These are phyloP conservation scores for Brachionus paranguensis DNA, from an alignment of 1,140 invertebrate genomes.

Conservation along the genomic window DNA sequence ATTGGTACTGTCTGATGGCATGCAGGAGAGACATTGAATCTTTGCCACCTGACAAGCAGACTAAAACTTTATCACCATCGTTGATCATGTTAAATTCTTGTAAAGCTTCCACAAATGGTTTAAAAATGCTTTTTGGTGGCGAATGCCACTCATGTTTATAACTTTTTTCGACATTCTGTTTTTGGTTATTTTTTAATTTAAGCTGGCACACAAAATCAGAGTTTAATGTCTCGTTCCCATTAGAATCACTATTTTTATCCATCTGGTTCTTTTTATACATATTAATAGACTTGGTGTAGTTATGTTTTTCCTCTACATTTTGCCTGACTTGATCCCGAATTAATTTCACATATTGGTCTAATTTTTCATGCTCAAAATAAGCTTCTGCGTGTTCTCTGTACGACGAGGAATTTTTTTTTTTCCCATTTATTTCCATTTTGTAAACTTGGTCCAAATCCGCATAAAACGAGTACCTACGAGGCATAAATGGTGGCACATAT, in stretches of 20 bases:
- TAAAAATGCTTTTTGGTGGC: constrained; percentile 73
- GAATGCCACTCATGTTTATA: constrained; percentile 62
- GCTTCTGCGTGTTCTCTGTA: background rate
- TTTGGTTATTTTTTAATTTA: background rate
- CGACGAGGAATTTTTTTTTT: background rate
- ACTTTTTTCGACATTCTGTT: constrained; percentile 54
- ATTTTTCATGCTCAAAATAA: background rate
- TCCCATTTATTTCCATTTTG: background rate
- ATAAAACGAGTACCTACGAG: background rate
- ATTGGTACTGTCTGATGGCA: constrained; percentile 74
- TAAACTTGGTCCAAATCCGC: background rate
- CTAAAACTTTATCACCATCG: constrained; percentile 71
- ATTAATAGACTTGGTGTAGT: background rate
- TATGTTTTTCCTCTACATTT: background rate
- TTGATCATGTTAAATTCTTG: constrained; percentile 77
- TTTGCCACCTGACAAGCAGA: constrained; percentile 75
- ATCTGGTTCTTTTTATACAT: background rate
- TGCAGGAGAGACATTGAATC: constrained; percentile 76
- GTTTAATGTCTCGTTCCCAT: background rate
- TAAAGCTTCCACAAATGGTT: constrained; percentile 70
- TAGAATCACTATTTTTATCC: background rate
- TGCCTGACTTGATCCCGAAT: background rate
- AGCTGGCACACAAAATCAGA: constrained; percentile 38
- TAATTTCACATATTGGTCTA: background rate
- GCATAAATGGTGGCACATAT: background rate